A percentile compares a stretch with the other conserved stretches of the same genome.
Conservation (phyloP, 2,113 vertebrate genomes). For the Lagopus muta region DNA sequence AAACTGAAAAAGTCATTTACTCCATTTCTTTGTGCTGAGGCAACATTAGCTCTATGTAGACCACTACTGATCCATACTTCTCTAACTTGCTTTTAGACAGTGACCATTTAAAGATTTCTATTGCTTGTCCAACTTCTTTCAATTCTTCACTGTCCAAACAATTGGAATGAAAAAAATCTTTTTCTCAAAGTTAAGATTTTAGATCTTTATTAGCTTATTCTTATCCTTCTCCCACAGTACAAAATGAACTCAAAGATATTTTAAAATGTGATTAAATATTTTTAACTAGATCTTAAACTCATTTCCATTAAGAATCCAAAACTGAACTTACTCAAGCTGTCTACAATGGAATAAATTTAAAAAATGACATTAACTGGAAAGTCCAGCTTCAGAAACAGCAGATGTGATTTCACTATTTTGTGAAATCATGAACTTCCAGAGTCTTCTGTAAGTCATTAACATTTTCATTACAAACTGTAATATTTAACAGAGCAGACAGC, state of each 20-base stretch:
- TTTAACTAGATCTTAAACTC: not conserved
- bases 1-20: not conserved
- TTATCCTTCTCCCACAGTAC: not conserved
- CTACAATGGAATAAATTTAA: not conserved
- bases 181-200: not conserved
- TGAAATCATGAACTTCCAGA: not conserved
- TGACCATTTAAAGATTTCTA: not conserved
- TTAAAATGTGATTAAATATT: not conserved
- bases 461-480: not conserved
- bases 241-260: not conserved
- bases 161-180: not conserved
- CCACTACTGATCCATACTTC: not conserved
- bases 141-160: not conserved
- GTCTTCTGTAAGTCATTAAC: not conserved
- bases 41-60: not conserved
- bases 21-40: not conserved
- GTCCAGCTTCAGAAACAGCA: not conserved
- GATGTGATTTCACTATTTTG: not conserved
- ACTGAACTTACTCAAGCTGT: not conserved
- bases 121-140: not conserved
- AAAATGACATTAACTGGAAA: not conserved
- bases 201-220: not conserved
- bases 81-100: not conserved
- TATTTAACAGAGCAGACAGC: not conserved
- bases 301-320: not conserved